Percentiles rank a stretch among this genome's conserved stretches.
phyloP scores from a whole-genome alignment of 1,140 invertebrate genomes.

The Ladona fulva region DNA sequence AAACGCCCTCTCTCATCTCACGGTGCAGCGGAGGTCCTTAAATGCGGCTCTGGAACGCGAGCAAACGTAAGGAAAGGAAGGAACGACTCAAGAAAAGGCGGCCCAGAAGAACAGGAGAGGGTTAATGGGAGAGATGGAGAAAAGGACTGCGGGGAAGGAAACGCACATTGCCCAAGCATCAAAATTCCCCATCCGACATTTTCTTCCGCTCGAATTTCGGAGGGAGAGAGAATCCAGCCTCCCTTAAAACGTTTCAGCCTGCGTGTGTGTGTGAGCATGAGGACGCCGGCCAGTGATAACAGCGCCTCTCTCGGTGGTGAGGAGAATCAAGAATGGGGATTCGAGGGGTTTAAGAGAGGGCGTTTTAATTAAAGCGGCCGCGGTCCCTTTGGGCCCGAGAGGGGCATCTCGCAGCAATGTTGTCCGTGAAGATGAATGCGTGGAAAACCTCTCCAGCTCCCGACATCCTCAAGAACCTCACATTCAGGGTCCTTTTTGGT shows the following conservation, averaged over 20 bases:
- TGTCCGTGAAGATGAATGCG: too few relatives aligned
- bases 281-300: background rate
- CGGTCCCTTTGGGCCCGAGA: background rate
- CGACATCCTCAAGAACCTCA: too few relatives aligned
- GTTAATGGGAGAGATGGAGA: background rate
- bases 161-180: background rate
- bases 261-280: background rate
- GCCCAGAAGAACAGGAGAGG: background rate
- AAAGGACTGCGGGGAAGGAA: background rate
- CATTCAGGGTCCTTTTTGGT: too few relatives aligned
- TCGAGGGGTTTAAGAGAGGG: background rate
- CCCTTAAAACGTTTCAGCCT: background rate
- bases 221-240: background rate
- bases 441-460: too few relatives aligned
- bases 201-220: background rate
- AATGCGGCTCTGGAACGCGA: background rate
- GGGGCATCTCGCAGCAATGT: too few relatives aligned
- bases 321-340: background rate
- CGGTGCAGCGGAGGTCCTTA: background rate
- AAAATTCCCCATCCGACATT: background rate
- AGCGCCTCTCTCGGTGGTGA: background rate
- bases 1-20: background rate
- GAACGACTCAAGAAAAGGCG: background rate
- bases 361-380: constrained; percentile 4
- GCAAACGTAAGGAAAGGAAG: background rate